phyloP scores from a whole-genome alignment of 2,888 invertebrate species.

The Cynaeus angustus region DNA sequence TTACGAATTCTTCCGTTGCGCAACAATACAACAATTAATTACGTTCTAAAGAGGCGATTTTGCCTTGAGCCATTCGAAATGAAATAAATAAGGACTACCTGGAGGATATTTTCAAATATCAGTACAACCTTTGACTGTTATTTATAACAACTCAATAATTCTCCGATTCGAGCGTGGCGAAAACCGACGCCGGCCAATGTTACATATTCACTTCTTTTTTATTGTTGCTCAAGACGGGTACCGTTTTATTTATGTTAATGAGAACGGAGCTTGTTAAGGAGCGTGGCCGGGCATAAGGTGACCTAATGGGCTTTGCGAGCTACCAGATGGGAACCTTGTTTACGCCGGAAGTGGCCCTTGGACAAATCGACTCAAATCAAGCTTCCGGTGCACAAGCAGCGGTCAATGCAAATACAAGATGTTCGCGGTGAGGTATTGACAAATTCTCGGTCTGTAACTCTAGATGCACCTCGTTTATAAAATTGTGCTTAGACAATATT shows the following conservation, averaged over 20 bases:
- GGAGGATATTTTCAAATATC: constrained; percentile 42
- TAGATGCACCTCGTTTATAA: too few species aligned
- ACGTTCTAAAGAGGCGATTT: constrained; percentile 47
- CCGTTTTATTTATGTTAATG: constrained; percentile 42
- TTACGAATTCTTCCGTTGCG: constrained; percentile 55
- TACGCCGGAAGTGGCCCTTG: constrained; percentile 44
- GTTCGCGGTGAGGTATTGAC: too few species aligned
- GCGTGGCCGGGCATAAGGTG: constrained; percentile 38
- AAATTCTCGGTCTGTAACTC: too few species aligned
- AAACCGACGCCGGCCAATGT: background rate
- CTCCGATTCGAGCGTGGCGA: constrained; percentile 24
- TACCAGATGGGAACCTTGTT: constrained; percentile 10
- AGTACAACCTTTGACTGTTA: constrained; percentile 39
- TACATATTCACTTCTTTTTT: constrained; percentile 21
- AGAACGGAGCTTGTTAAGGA: constrained; percentile 35
- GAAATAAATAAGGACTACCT: constrained; percentile 46
- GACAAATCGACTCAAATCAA: constrained; percentile 1
- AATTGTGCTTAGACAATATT: background rate
- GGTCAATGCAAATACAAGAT: background rate
- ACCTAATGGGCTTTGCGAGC: constrained; percentile 7
- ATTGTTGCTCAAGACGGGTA: constrained; percentile 23
- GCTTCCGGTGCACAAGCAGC: background rate
- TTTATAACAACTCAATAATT: constrained; percentile 37
- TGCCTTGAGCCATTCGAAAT: constrained; percentile 22
- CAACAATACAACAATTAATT: constrained; percentile 51